A percentile compares a stretch with the other conserved stretches of the same genome.
Evolutionary conservation across 37 sponge, comb jelly and placozoan genomes (phyloP).

Genomic region (Tethya wilhelma): DNA sequence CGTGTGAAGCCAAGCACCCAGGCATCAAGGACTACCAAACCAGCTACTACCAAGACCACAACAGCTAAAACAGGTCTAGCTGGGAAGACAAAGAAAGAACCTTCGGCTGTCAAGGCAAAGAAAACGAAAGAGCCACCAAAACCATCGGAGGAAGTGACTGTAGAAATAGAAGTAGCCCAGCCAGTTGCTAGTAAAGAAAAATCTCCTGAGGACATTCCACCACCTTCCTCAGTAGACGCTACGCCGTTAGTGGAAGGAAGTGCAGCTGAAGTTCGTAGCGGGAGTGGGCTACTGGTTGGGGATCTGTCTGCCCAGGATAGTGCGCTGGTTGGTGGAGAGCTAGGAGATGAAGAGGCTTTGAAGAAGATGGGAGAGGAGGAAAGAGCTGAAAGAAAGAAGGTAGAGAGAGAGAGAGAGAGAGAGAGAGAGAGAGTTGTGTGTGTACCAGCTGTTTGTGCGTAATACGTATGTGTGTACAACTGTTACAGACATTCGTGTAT

Average conservation of each 20-base stretch:
- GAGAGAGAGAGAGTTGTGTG: neutral
- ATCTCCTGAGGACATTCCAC: neutral
- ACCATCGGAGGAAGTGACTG: neutral
- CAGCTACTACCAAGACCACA: neutral
- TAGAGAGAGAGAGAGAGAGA: neutral
- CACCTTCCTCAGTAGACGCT: neutral
- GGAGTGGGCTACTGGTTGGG: neutral
- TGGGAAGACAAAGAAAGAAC: too few species aligned
- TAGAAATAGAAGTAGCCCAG: neutral
- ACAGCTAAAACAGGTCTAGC: neutral
- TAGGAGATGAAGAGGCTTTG: neutral
- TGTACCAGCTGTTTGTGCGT: too few species aligned
- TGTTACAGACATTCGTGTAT: too few species aligned
- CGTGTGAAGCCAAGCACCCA: neutral
- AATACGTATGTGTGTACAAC: too few species aligned
- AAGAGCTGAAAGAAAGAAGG: neutral
- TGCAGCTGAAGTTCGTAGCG: neutral
- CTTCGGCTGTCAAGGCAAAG: neutral
- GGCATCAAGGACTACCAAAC: neutral
- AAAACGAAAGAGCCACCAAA: neutral
- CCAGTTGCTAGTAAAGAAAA: neutral
- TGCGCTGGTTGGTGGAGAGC: neutral
- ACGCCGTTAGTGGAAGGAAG: neutral
- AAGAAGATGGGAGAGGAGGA: neutral
- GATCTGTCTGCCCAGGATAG: neutral